A percentile compares a stretch with the other conserved stretches of the same genome.
Evolutionary conservation across 2,888 invertebrate species (phyloP).

Genomic region (Microctonus hyperodae): DNA sequence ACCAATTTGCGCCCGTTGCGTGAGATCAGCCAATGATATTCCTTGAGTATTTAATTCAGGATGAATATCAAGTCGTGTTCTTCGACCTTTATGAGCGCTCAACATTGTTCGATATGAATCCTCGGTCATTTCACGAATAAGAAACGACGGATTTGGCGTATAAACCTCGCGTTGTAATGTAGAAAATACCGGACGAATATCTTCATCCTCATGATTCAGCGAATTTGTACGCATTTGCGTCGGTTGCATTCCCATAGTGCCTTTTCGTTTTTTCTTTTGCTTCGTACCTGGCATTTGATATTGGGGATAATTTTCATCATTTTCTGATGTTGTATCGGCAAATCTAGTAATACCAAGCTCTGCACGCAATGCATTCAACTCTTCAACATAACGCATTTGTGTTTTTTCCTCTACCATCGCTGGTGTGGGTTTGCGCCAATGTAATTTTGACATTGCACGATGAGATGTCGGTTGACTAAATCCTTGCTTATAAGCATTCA

Average conservation of each 20-base stretch:
- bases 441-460: slow-evolving; percentile 62
- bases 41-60: slow-evolving; percentile 80
- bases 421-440: slow-evolving; percentile 59
- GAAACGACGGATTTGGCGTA: slow-evolving; percentile 53
- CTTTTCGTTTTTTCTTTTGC: slow-evolving; percentile 51
- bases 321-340: slow-evolving; percentile 57
- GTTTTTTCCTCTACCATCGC: slow-evolving; percentile 64
- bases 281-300: slow-evolving; percentile 47
- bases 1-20: slow-evolving; percentile 64
- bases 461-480: slow-evolving; percentile 63
- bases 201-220: slow-evolving; percentile 52
- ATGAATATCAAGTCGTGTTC: slow-evolving; percentile 75
- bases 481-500: slow-evolving; percentile 69
- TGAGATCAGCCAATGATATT: slow-evolving; percentile 77
- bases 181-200: slow-evolving; percentile 59
- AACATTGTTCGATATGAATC: slow-evolving; percentile 76
- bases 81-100: slow-evolving; percentile 74
- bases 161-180: slow-evolving; percentile 59
- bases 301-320: slow-evolving; percentile 58
- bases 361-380: slow-evolving; percentile 54
- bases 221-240: slow-evolving; percentile 51
- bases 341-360: slow-evolving; percentile 54
- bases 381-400: slow-evolving; percentile 57
- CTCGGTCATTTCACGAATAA: slow-evolving; percentile 68
- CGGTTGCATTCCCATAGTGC: slow-evolving; percentile 43